Percentiles rank a stretch among this genome's conserved stretches.
These are phyloP conservation scores for Malthinus flaveolus DNA, from an alignment of 2,888 invertebrate species.

Conservation along the genomic window DNA sequence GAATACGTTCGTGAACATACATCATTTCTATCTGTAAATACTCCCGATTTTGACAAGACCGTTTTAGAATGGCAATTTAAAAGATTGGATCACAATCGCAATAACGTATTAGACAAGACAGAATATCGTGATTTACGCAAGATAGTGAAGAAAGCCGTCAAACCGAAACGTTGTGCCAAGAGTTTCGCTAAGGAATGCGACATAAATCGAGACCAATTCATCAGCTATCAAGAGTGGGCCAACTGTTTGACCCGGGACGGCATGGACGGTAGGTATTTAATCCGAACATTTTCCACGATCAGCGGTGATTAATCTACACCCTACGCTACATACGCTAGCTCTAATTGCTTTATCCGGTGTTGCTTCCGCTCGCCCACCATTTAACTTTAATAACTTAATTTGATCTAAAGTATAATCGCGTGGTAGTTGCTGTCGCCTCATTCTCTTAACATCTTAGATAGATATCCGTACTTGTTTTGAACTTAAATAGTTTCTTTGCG, in stretches of 20 bases:
- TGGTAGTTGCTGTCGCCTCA: slow-evolving; percentile 30
- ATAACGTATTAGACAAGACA: slow-evolving; percentile 74
- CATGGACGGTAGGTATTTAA: slow-evolving; percentile 76
- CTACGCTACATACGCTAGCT: slow-evolving; percentile 20
- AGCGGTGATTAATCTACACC: slow-evolving; percentile 22
- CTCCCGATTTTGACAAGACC: slow-evolving; percentile 52
- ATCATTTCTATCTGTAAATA: slow-evolving; percentile 31
- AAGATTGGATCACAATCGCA: slow-evolving; percentile 78
- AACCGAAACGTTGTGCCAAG: slow-evolving; percentile 87
- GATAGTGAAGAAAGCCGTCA: slow-evolving; percentile 84
- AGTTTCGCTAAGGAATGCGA: slow-evolving; percentile 89
- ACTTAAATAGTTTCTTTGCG: slow-evolving; percentile 68
- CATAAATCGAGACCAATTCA: slow-evolving; percentile 75
- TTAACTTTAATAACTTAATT: slow-evolving; percentile 30
- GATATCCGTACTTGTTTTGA: slow-evolving; percentile 53
- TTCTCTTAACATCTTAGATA: slow-evolving; percentile 58
- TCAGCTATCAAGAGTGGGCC: slow-evolving; percentile 83
- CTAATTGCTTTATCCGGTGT: slow-evolving; percentile 35
- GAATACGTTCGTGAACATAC: slow-evolving; percentile 65
- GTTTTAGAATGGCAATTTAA: slow-evolving; percentile 91
- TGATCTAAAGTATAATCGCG: slow-evolving; percentile 28
- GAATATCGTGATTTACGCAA: slow-evolving; percentile 83
- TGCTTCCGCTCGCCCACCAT: slow-evolving; percentile 34
- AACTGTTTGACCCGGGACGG: slow-evolving; percentile 81
- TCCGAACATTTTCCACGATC: slow-evolving; percentile 35